These are phyloP conservation scores for Anguilla japonica DNA, from an alignment of 2,113 vertebrate species.

Conservation along the genomic window DNA sequence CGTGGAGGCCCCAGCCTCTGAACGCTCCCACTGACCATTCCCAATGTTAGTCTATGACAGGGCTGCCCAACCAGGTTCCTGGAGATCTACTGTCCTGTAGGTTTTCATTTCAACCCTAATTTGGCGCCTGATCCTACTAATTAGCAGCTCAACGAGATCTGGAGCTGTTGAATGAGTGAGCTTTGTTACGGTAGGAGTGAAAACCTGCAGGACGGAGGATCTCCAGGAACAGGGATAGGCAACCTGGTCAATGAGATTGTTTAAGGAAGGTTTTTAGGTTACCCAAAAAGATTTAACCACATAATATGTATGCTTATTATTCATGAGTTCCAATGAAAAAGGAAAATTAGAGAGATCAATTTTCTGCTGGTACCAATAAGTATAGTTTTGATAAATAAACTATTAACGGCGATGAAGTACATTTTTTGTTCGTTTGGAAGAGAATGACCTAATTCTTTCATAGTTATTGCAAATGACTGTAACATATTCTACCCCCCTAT, in stretches of 20 bases:
- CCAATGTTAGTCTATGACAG: slow-evolving; percentile 51
- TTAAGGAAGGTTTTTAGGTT: slow-evolving; percentile 53
- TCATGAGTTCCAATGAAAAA: slow-evolving; percentile 42
- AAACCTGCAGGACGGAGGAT: too few relatives aligned
- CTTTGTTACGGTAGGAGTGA: too few relatives aligned
- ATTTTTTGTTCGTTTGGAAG: slow-evolving; percentile 28
- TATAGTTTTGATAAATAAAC: slow-evolving; percentile 22
- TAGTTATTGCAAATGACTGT: slow-evolving; percentile 43
- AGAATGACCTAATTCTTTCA: neutral
- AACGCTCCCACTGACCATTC: slow-evolving; percentile 55
- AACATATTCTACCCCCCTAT: neutral
- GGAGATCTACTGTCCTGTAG: too few relatives aligned
- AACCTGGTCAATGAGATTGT: slow-evolving; percentile 46
- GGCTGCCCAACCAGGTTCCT: too few relatives aligned
- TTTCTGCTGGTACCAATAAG: slow-evolving; percentile 46
- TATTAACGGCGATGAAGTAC: slow-evolving; percentile 29
- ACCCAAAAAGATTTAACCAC: slow-evolving; percentile 51
- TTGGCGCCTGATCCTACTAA: too few relatives aligned
- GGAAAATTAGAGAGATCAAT: slow-evolving; percentile 53
- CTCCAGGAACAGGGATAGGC: too few relatives aligned
- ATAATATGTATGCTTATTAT: slow-evolving; percentile 51
- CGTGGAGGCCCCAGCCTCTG: slow-evolving; percentile 48
- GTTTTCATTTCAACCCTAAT: too few relatives aligned
- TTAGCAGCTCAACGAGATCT: too few relatives aligned
- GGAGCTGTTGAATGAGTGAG: too few relatives aligned